These are phyloP conservation scores for Sclerurus mexicanus DNA, from an alignment of 2,113 vertebrate species.

Conservation along the genomic window DNA sequence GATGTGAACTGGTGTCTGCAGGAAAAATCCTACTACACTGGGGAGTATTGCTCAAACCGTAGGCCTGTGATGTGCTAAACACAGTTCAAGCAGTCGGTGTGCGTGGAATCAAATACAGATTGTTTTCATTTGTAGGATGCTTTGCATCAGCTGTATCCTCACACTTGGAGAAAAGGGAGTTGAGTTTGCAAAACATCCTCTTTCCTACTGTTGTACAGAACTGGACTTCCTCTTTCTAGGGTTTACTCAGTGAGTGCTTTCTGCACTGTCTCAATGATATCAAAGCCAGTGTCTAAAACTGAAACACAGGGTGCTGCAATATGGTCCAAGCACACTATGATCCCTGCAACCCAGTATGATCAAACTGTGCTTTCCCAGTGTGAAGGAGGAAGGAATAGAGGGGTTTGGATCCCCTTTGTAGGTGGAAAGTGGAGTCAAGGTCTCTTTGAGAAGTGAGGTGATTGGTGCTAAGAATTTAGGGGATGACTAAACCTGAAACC, in stretches of 20 bases:
- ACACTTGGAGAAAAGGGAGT: not conserved
- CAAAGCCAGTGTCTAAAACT: not conserved
- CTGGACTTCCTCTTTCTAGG: not conserved
- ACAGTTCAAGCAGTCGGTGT: not conserved
- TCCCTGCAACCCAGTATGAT: not conserved
- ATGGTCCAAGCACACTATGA: not conserved
- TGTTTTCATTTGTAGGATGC: not conserved
- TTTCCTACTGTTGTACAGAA: not conserved
- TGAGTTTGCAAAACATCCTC: not conserved
- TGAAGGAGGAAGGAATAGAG: not conserved
- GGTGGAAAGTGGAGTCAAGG: not conserved
- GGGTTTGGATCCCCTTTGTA: not conserved
- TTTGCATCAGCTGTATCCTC: not conserved
- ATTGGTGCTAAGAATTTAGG: not conserved
- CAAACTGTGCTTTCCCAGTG: not conserved
- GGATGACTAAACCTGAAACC: not conserved
- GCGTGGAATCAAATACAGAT: not conserved
- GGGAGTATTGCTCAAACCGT: not conserved
- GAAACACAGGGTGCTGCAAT: not conserved
- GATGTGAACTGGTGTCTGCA: conserved; percentile 11
- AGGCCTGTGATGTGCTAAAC: conserved; percentile 34
- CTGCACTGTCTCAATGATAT: not conserved
- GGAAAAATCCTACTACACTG: not conserved
- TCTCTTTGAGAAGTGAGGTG: not conserved
- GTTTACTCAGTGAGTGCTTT: not conserved